phyloP scores from a whole-genome alignment of 2,113 vertebrate species.

The Conger conger region DNA sequence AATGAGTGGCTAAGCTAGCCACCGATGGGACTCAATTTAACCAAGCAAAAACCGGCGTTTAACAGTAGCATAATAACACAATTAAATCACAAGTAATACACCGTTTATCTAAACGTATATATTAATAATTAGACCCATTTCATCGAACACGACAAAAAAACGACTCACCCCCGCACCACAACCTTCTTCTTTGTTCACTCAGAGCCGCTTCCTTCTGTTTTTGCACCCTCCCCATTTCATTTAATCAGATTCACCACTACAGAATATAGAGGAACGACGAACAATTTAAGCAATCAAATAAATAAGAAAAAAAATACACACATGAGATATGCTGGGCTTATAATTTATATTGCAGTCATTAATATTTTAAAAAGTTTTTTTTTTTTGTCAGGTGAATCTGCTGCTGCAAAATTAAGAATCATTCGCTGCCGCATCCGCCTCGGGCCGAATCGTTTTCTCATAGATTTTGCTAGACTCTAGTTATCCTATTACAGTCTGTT shows the following conservation, averaged over 20 bases:
- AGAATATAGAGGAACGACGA: not conserved
- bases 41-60: not conserved
- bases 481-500: too few relatives aligned
- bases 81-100: not conserved
- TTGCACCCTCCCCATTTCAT: not conserved
- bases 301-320: too few relatives aligned
- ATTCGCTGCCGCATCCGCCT: too few relatives aligned
- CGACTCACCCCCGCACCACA: not conserved
- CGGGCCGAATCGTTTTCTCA: too few relatives aligned
- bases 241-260: not conserved
- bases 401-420: too few relatives aligned
- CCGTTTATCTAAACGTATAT: not conserved
- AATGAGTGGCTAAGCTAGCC: not conserved
- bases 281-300: not conserved
- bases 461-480: too few relatives aligned
- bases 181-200: not conserved
- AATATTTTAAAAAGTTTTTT: too few relatives aligned
- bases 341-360: too few relatives aligned
- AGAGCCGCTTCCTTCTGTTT: not conserved
- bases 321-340: too few relatives aligned
- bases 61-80: not conserved
- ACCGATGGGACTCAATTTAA: not conserved
- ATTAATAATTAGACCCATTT: not conserved
- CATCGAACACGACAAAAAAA: not conserved
- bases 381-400: too few relatives aligned